These are phyloP conservation scores for Tympanoctomys barrerae DNA, from an alignment of 2,797 vertebrate genomes.

Conservation along the genomic window DNA sequence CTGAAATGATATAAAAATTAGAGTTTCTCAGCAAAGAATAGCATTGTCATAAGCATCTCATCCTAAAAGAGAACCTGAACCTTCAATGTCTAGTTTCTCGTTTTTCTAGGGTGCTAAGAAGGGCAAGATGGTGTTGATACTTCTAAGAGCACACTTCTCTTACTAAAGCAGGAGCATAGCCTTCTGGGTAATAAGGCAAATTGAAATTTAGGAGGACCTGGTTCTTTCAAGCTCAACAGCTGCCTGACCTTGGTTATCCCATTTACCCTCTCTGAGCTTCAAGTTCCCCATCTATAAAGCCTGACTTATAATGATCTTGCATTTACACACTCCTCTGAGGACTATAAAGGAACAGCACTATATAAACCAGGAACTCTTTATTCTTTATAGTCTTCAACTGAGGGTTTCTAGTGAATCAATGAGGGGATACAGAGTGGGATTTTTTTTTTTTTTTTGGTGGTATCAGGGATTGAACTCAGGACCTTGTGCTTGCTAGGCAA, in stretches of 20 bases:
- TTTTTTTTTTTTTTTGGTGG: neutral
- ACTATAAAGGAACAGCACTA: slow-evolving; percentile 66
- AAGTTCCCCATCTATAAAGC: slow-evolving; percentile 59
- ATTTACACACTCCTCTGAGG: slow-evolving; percentile 65
- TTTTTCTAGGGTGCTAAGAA: slow-evolving; percentile 58
- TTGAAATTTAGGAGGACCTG: slow-evolving; percentile 52
- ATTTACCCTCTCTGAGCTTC: slow-evolving; percentile 50
- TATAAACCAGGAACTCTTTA: slow-evolving; percentile 66
- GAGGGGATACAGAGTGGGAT: slow-evolving; percentile 36
- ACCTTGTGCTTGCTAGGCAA: no score
- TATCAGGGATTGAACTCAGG: no score
- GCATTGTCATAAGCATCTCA: slow-evolving; percentile 68
- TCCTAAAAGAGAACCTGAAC: slow-evolving; percentile 40
- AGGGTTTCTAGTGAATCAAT: slow-evolving; percentile 63
- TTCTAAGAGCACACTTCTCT: slow-evolving; percentile 51
- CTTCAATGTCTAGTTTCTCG: slow-evolving; percentile 63
- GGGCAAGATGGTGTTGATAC: slow-evolving; percentile 52
- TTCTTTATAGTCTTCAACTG: slow-evolving; percentile 58
- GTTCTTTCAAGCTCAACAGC: slow-evolving; percentile 41
- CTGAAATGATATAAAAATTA: slow-evolving; percentile 77
- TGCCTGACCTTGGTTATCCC: slow-evolving; percentile 39
- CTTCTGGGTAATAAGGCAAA: slow-evolving; percentile 63
- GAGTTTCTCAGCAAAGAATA: slow-evolving; percentile 72
- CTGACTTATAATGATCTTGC: slow-evolving; percentile 49
- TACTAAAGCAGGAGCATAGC: neutral